Evolutionary conservation across 2,888 invertebrate genomes (phyloP), one percentile per base, ranked within the genome.

Genomic region (Ochropleura leucogaster): DNA sequence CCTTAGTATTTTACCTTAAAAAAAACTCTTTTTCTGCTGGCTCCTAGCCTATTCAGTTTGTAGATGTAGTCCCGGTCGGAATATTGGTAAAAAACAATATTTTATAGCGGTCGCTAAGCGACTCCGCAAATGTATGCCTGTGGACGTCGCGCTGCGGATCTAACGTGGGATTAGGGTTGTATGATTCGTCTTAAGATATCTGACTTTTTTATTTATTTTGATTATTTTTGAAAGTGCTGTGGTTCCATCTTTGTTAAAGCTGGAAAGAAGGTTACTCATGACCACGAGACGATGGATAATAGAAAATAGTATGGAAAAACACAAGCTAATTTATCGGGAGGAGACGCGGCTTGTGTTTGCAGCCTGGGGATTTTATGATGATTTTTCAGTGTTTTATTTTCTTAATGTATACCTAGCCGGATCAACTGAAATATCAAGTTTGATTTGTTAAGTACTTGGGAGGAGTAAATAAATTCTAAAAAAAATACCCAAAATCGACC

Each of bases 51-150:
- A 91, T 18, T 59, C 71, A 77, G 86, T 85, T 86, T 88, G 88
- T 89, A 90, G 83, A 89, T 88, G 89, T 89, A 87, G 89, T 87
- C 88, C 88, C 89, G 79, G 90, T 90, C 90, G 89, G 88, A 90
- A 90, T 93, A 94, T 94, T 94, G 94, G 93, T 87, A 94, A 94
- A 93, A 93, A 94, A 94, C 92, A 93, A 95, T 95, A 95, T 95
- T 95, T 95, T 94, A 94, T 91, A 89, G 88, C 91, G 92, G 92
- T 91, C 94, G 94, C 94, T 94, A 91, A 93, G 94, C 93, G 92
- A 88, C 89, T 89, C 84, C 87, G 90, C 92, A 92, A 93, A 94
- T 92, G 92, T 93, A 92, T 89, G 91, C 91, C 78, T 85, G 90
- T 89, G 93, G 92, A 93, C 93, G 87, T 83, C 74, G 83, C 71